Base-by-base conservation (phyloP, 2,113 vertebrate genomes). In the Polyodon spathula region DNA sequence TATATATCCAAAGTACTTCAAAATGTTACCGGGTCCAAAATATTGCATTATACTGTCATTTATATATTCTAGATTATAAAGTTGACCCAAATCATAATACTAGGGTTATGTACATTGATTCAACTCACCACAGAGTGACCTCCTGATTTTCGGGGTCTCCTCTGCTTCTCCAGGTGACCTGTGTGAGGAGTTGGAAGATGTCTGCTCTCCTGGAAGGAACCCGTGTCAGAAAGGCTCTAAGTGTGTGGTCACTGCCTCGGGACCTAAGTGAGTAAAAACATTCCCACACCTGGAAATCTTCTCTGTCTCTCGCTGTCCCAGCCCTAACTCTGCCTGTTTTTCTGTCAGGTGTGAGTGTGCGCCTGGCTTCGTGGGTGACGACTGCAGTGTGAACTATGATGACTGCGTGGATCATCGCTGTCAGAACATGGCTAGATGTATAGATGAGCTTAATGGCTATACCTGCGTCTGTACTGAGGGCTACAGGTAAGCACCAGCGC, bases 391-490 rank as follows among this genome's bases (percentile, higher is more conserved):
- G 66, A 80, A 91, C 73, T 89, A 89, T 0, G 75, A 94, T 0
- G 91, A 94, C 84, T 98, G 96, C 66, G 72, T 75, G 66, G 89
- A 89, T 57, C 93, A 97, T 68, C 88, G 79, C 58, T 98, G 96
- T 77, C 94, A 92, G 82, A 92, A 97, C 3, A 86, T 83, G 0
- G 95, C 92, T 7, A 84, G 53, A 68, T 97, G 96, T 56, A 63
- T 91, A 72, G 93, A 96, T 0, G 86, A 90, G 63, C 73, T 91
- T 37, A 93, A 90, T 1, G 86, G 91, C 60, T 97, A 97, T 71
- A 85, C 89, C 52, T 98, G 96, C 50, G 50, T 86, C 70, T 98
- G 96, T 71, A 44, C 71, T 0, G 76, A 87, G 14, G 94, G 92
- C 62, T 97, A 86, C 86, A 93, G 89, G 96, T 97, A 72, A 80